These are phyloP conservation scores for Agriopis leucophaearia DNA, from an alignment of 2,888 invertebrate species.

Conservation along the genomic window DNA sequence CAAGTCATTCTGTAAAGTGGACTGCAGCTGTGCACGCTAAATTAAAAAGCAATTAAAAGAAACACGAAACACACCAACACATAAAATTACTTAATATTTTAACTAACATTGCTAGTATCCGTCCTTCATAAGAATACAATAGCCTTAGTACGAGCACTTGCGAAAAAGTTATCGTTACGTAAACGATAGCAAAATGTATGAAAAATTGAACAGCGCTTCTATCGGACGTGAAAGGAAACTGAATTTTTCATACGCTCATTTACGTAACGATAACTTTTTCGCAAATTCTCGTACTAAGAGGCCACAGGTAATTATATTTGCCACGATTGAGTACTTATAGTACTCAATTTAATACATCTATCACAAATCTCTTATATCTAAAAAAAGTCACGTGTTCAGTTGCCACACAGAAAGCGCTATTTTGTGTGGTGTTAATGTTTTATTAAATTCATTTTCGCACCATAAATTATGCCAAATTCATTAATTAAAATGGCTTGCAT, in stretches of 20 bases:
- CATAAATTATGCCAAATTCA: neutral
- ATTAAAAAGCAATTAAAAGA: neutral
- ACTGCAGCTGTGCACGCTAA: neutral
- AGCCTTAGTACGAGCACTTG: too few species aligned
- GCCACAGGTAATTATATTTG: slow-evolving; percentile 22
- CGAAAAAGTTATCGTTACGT: too few species aligned
- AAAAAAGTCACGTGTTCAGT: neutral
- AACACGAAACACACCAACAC: slow-evolving; percentile 33
- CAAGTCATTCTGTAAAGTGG: neutral
- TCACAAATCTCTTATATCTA: slow-evolving; percentile 45
- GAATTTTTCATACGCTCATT: too few species aligned
- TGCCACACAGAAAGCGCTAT: slow-evolving; percentile 8
- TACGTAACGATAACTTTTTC: too few species aligned
- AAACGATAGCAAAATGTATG: too few species aligned
- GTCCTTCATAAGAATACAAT: slow-evolving; percentile 25
- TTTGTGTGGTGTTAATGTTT: neutral
- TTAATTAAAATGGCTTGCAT: neutral
- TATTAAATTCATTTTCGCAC: neutral
- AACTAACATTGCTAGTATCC: slow-evolving; percentile 13
- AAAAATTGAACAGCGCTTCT: too few species aligned
- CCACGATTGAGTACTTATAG: slow-evolving; percentile 41
- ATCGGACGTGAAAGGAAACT: too few species aligned
- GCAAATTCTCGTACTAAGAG: too few species aligned
- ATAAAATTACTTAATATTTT: slow-evolving; percentile 17
- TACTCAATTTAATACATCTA: slow-evolving; percentile 42